phyloP scores from a whole-genome alignment of 2,888 invertebrate species.

The Trileptium ribeirensis region DNA sequence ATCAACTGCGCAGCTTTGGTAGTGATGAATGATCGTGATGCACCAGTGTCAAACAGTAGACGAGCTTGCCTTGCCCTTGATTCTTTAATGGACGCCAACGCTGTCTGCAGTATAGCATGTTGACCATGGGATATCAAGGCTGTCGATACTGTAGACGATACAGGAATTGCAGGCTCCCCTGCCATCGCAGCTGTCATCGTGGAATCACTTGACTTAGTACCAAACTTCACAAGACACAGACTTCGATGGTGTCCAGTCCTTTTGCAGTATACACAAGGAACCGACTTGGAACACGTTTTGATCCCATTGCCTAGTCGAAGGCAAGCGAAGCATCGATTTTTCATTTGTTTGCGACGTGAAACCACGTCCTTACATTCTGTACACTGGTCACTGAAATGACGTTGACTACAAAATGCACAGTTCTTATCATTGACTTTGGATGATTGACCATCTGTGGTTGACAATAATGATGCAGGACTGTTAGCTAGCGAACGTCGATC shows the following conservation, averaged over 20 bases:
- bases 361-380: not conserved
- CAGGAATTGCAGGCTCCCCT: too few relatives aligned
- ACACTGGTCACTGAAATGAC: conserved; percentile 1
- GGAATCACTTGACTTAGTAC: not conserved
- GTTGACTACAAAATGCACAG: not conserved
- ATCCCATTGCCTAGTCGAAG: not conserved
- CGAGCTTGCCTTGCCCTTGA: not conserved
- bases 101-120: not conserved
- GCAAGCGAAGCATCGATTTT: not conserved
- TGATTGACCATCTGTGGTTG: not conserved
- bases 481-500: not conserved
- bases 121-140: not conserved
- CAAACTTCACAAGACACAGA: not conserved
- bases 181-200: not conserved
- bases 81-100: not conserved
- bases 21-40: not conserved
- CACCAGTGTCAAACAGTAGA: not conserved
- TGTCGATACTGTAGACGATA: not conserved
- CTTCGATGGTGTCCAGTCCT: not conserved
- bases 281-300: not conserved
- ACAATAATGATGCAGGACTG: not conserved
- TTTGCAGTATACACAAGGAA: not conserved
- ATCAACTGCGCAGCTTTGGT: not conserved
- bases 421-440: not conserved
- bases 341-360: not conserved